These are phyloP conservation scores for Coenobita brevimanus DNA, from an alignment of 1,140 invertebrate genomes.

Conservation along the genomic window DNA sequence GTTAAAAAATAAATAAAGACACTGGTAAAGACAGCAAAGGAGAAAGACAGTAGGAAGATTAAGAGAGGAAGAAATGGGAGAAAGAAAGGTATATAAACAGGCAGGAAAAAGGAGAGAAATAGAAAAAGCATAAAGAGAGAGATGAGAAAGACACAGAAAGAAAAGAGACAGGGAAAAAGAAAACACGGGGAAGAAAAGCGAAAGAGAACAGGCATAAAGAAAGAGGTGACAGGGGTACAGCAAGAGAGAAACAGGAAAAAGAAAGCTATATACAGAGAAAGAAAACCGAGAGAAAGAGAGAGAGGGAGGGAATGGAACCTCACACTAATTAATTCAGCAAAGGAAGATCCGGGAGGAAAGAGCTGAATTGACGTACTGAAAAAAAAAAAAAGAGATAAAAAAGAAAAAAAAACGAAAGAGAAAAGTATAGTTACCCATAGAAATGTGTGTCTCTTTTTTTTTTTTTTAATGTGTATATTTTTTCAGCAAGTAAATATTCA, in stretches of 20 bases:
- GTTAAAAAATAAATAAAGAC: neutral
- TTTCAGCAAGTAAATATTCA: too few species aligned
- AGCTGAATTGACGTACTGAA: neutral
- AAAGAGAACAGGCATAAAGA: neutral
- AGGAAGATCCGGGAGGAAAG: neutral
- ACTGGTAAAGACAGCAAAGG: too few species aligned
- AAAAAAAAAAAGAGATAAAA: neutral
- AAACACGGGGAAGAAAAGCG: too few species aligned
- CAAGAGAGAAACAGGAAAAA: neutral
- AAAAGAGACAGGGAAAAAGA: too few species aligned
- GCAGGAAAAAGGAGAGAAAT: neutral
- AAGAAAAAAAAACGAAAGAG: neutral
- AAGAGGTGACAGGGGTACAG: neutral
- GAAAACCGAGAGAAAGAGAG: neutral
- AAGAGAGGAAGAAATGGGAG: neutral
- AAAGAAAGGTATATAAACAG: neutral
- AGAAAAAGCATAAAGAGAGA: neutral
- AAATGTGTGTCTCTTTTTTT: too few species aligned
- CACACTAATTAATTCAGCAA: neutral
- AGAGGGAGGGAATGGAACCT: neutral
- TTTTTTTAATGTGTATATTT: too few species aligned
- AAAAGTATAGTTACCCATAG: too few species aligned
- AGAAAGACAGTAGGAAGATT: neutral
- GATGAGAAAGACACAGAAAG: too few species aligned
- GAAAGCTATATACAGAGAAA: neutral